A percentile compares a stretch with the other conserved stretches of the same genome.
These are phyloP conservation scores for Trichonephila clavata DNA, from an alignment of 1,140 invertebrate genomes.

Conservation along the genomic window DNA sequence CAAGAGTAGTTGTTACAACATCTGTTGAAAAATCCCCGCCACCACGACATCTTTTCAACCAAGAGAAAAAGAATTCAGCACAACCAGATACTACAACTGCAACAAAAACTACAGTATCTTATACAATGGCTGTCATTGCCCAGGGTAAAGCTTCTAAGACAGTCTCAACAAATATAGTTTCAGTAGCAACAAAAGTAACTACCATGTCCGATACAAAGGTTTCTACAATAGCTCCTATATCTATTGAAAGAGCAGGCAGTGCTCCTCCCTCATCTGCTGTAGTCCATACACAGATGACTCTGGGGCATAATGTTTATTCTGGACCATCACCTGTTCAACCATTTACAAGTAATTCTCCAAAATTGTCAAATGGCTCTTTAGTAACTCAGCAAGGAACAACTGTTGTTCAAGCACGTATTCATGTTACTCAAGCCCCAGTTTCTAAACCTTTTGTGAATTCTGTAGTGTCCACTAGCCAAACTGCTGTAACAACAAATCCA, in stretches of 20 bases:
- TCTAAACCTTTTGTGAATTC: conserved; percentile 70
- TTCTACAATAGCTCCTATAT: conserved; percentile 70
- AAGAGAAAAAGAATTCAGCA: conserved; percentile 76
- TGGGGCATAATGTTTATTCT: conserved; percentile 48
- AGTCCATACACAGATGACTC: conserved; percentile 56
- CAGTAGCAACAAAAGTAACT: conserved; percentile 72
- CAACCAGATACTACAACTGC: conserved; percentile 79
- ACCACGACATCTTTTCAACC: conserved; percentile 78
- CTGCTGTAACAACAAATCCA: conserved; percentile 24
- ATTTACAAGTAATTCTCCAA: conserved; percentile 66
- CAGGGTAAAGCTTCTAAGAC: conserved; percentile 74
- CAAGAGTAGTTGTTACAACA: conserved; percentile 44
- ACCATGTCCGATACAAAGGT: conserved; percentile 61
- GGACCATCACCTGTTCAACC: conserved; percentile 68
- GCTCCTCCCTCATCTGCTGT: conserved; percentile 64
- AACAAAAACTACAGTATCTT: conserved; percentile 85
- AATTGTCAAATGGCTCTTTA: conserved; percentile 49
- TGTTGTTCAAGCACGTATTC: conserved; percentile 32
- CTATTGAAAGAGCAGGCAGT: conserved; percentile 71
- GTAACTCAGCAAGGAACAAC: conserved; percentile 14
- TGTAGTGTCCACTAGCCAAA: conserved; percentile 24
- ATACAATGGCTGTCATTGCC: conserved; percentile 82
- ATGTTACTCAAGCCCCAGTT: conserved; percentile 54
- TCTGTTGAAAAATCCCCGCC: conserved; percentile 77
- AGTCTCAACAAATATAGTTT: conserved; percentile 79